These are phyloP conservation scores for Hyperoodon ampullatus DNA, from an alignment of 2,113 vertebrate genomes.

Conservation along the genomic window DNA sequence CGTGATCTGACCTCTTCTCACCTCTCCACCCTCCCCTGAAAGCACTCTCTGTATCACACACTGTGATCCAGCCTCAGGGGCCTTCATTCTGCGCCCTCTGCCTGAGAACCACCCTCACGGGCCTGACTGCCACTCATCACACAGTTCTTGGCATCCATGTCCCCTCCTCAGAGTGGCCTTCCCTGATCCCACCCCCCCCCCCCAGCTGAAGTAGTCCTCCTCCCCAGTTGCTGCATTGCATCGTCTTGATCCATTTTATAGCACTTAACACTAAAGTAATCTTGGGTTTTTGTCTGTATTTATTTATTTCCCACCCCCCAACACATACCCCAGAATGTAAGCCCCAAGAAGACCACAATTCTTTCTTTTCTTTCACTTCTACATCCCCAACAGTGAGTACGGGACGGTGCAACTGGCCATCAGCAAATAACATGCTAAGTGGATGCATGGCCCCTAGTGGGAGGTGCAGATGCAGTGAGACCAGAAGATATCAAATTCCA, in stretches of 20 bases:
- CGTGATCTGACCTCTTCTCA: too few relatives aligned
- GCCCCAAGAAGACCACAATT: not conserved
- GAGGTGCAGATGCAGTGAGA: not conserved
- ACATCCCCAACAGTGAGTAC: too few relatives aligned
- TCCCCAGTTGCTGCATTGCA: accelerated
- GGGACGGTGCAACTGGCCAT: not conserved
- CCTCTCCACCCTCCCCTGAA: not conserved
- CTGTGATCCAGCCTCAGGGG: not conserved
- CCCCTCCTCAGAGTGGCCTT: not conserved
- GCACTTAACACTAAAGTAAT: not conserved
- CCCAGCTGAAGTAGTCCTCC: accelerated
- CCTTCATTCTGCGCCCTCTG: not conserved
- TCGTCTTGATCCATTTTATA: not conserved
- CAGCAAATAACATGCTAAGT: accelerated
- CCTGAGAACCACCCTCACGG: not conserved
- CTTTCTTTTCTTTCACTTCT: not conserved
- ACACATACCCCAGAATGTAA: not conserved
- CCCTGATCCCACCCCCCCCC: too few relatives aligned
- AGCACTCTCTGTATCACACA: not conserved
- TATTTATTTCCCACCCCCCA: not conserved
- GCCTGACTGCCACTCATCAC: not conserved
- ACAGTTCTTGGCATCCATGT: not conserved
- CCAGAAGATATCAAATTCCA: not conserved
- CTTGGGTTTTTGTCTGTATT: not conserved
- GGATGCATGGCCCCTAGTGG: accelerated